Evolutionary conservation across 2,113 vertebrate genomes (phyloP).

Genomic region (Oreochromis tanganicae): DNA sequence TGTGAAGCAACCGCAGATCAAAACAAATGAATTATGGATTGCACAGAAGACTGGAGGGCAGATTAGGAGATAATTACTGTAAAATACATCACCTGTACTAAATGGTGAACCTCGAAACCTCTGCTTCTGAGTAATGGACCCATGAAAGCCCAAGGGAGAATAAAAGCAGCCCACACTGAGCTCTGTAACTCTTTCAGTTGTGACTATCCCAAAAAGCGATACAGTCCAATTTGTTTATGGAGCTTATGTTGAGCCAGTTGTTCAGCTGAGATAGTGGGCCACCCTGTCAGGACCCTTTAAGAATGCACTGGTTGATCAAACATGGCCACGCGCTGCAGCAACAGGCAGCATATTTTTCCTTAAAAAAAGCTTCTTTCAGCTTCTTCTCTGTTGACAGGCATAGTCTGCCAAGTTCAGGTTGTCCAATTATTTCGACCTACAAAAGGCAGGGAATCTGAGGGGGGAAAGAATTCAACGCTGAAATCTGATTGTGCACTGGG

Average conservation of each 20-base stretch:
- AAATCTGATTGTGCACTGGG: neutral
- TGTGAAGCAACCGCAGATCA: constrained; percentile 29
- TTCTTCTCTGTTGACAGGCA: constrained; percentile 8
- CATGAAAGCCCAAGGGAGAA: constrained; percentile 50
- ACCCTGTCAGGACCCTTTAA: constrained; percentile 51
- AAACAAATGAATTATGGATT: constrained; percentile 54
- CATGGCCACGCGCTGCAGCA: neutral
- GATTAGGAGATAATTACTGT: constrained; percentile 61
- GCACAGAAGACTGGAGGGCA: constrained; percentile 28
- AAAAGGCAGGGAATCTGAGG: constrained; percentile 17
- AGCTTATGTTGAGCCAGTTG: constrained; percentile 46
- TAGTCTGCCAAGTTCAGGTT: constrained; percentile 39
- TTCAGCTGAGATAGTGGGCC: constrained; percentile 35
- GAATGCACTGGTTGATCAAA: constrained; percentile 51
- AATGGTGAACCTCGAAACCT: constrained; percentile 31
- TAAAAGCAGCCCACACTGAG: constrained; percentile 36
- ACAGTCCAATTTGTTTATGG: constrained; percentile 59
- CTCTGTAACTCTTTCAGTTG: constrained; percentile 42
- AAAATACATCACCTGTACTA: constrained; percentile 63
- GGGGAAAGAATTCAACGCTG: neutral
- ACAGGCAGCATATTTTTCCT: neutral
- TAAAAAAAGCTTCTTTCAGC: neutral
- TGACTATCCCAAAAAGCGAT: constrained; percentile 23
- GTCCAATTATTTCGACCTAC: constrained; percentile 46
- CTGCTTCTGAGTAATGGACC: constrained; percentile 55